A percentile compares a stretch with the other conserved stretches of the same genome.
Conservation (phyloP, 2,888 invertebrate genomes). For the Endotricha flammealis region DNA sequence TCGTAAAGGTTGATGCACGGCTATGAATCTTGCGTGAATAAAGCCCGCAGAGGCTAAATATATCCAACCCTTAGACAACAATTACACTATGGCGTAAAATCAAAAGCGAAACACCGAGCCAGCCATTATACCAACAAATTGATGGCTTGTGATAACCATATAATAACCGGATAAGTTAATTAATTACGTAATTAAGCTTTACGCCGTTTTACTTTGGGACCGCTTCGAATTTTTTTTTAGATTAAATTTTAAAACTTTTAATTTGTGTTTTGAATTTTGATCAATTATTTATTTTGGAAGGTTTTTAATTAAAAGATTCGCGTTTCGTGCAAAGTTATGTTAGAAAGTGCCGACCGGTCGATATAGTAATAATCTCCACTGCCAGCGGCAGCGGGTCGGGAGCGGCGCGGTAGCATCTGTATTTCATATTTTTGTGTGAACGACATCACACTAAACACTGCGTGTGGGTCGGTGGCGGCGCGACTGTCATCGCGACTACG, state of each 20-base stretch:
- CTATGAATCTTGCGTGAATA: slow-evolving; percentile 22
- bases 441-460: too few relatives aligned
- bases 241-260: background rate
- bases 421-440: too few relatives aligned
- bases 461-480: too few relatives aligned
- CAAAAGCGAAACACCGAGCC: slow-evolving; percentile 19
- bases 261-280: too few relatives aligned
- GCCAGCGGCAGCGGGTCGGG: too few relatives aligned
- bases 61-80: slow-evolving; percentile 18
- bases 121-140: slow-evolving; percentile 19
- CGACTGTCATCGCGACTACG: too few relatives aligned
- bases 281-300: too few relatives aligned
- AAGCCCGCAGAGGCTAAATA: slow-evolving; percentile 15
- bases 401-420: too few relatives aligned
- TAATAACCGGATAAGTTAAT: background rate
- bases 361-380: too few relatives aligned
- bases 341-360: too few relatives aligned
- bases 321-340: too few relatives aligned
- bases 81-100: slow-evolving; percentile 19
- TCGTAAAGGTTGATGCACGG: slow-evolving; percentile 20
- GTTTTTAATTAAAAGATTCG: too few relatives aligned
- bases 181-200: background rate
- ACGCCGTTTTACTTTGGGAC: background rate
- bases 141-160: slow-evolving; percentile 8
- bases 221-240: background rate